phyloP scores from a whole-genome alignment of 2,888 invertebrate genomes.

The Poecilobothrus nobilitatus region DNA sequence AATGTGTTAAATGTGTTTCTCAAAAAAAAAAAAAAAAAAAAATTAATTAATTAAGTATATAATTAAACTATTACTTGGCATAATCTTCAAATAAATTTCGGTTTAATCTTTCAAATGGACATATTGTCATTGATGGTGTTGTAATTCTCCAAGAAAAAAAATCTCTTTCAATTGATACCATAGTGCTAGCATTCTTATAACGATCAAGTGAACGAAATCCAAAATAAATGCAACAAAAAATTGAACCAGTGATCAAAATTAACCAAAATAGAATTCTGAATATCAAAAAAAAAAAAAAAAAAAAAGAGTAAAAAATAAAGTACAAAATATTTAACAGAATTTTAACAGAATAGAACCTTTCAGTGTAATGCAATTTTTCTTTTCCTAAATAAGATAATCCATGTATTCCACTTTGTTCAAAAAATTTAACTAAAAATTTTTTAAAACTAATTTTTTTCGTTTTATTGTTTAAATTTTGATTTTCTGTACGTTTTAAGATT shows the following conservation, averaged over 20 bases:
- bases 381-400: conserved; percentile 19
- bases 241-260: conserved; percentile 28
- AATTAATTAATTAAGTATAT: too few species aligned
- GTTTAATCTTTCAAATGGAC: conserved; percentile 37
- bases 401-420: conserved; percentile 19
- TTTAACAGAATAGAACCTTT: too few species aligned
- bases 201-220: conserved; percentile 36
- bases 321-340: neutral
- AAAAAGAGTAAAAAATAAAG: neutral
- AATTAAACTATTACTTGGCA: conserved; percentile 27
- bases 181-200: conserved; percentile 37
- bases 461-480: neutral
- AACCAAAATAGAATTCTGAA: conserved; percentile 33
- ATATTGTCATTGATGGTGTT: conserved; percentile 37
- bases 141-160: conserved; percentile 40
- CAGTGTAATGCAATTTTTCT: conserved; percentile 13
- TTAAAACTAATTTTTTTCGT: neutral
- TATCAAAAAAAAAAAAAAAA: neutral
- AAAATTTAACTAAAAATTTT: neutral
- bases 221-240: conserved; percentile 33
- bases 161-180: conserved; percentile 39
- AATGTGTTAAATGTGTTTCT: too few species aligned
- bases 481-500: neutral
- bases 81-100: conserved; percentile 28
- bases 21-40: too few species aligned